Percentiles rank a stretch among this genome's conserved stretches.
These are phyloP conservation scores for Characodon lateralis DNA, from an alignment of 2,797 vertebrate species.

Conservation along the genomic window DNA sequence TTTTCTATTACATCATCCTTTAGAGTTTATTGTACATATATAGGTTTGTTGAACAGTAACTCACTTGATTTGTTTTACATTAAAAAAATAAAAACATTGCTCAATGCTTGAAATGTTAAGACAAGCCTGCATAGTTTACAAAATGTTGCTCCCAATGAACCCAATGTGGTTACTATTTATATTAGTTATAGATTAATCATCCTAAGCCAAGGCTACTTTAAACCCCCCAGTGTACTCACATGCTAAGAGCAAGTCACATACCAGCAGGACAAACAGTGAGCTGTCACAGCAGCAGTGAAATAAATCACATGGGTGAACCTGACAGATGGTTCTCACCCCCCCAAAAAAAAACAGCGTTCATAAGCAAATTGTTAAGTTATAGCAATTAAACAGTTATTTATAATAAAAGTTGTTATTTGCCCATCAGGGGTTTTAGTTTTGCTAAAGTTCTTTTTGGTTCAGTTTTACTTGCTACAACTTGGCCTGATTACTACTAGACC, in stretches of 20 bases:
- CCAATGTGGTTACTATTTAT: slow-evolving; percentile 16
- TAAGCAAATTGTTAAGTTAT: not conserved
- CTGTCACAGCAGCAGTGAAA: slow-evolving; percentile 37
- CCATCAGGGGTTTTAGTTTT: not conserved
- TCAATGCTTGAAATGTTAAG: not conserved
- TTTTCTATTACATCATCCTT: not conserved
- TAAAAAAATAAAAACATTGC: not conserved
- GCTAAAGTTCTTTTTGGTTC: not conserved
- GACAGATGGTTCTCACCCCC: slow-evolving; percentile 19
- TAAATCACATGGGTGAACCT: slow-evolving; percentile 24
- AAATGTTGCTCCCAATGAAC: not conserved
- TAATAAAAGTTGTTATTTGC: not conserved
- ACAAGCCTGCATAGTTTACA: not conserved
- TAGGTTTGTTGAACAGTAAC: not conserved
- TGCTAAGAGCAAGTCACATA: slow-evolving; percentile 44
- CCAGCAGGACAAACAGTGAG: slow-evolving; percentile 43
- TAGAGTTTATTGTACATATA: not conserved
- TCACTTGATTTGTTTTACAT: not conserved
- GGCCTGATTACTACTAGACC: no score
- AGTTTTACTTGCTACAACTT: not conserved
- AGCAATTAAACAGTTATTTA: slow-evolving; percentile 35
- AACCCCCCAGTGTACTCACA: slow-evolving; percentile 24
- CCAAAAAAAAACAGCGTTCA: not conserved
- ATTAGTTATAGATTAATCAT: slow-evolving; percentile 54
- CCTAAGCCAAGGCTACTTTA: slow-evolving; percentile 34